Evolutionary conservation across 2,888 invertebrate genomes (phyloP), one percentile per base, ranked within the genome.

Genomic region (Polydesmus complanatus): DNA sequence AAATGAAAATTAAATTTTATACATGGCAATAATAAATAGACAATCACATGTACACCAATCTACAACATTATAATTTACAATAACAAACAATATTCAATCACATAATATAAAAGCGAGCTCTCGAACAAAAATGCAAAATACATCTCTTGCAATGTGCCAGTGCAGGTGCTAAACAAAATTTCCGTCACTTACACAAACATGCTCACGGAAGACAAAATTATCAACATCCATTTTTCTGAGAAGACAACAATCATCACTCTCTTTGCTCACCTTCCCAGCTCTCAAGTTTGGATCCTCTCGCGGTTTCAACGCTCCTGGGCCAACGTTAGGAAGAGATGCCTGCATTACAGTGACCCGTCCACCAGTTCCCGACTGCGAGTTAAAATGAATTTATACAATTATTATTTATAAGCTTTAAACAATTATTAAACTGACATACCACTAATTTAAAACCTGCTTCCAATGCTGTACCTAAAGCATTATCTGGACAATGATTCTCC

Each of bases 331-430:
- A 70, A 97, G 78, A 71, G 87, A 85, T 14, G 89, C 84, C 78
- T 95, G 94, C 77, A 99, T 88, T 11, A 97, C 91, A 5, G 95
- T 90, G 22, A 99, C 81, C 56, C 98, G 81, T 5, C 98, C 98
- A 56, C 98, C 98, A 2, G 92, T 89, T 1, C 90, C 81, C 65
- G 85, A n/a, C n/a, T n/a, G n/a, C n/a, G n/a, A 81, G 87, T 88
- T 71, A 3, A 70, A 2, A 25, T 21, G 19, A 22, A n/a, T 5
- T 3, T 56, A 21, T 56, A n/a, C 2, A 56, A n/a, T 26, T n/a
- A n/a, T n/a, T n/a, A 27, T 56, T 3, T 27, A 27, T 54, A 54
- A 5, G n/a, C 18, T 56, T 27, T 2, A 56, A 26, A 11, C 56
- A 50, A 3, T 3, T 50, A 50, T n/a, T n/a, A n/a, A n/a, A n/a